phyloP scores from a whole-genome alignment of 2,888 invertebrate genomes.

The Bruchidius siliquastri region DNA sequence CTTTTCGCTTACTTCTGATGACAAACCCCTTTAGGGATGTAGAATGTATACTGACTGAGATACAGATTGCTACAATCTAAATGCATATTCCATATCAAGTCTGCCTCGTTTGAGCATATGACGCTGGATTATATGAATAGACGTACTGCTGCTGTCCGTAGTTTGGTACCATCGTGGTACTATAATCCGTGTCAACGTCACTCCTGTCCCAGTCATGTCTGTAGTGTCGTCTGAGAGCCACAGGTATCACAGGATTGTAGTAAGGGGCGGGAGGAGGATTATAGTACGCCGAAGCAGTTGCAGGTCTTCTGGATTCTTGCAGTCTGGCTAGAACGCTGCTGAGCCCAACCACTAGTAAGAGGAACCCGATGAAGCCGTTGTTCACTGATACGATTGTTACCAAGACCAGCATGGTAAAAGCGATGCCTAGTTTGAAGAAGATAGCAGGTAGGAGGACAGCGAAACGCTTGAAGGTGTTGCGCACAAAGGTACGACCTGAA shows the following conservation, averaged over 20 bases:
- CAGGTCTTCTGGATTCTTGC: slow-evolving; percentile 35
- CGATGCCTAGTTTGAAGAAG: slow-evolving; percentile 72
- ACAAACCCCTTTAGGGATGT: no score
- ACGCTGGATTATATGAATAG: slow-evolving; percentile 5
- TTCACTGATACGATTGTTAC: slow-evolving; percentile 70
- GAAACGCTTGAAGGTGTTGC: slow-evolving; percentile 65
- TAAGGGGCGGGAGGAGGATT: slow-evolving; percentile 20
- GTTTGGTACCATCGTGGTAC: slow-evolving; percentile 1
- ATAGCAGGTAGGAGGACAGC: slow-evolving; percentile 68
- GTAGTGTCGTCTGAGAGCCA: slow-evolving; percentile 9
- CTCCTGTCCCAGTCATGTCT: slow-evolving; percentile 26
- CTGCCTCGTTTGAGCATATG: neutral
- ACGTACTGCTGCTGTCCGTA: slow-evolving; percentile 10
- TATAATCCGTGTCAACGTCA: slow-evolving; percentile 12
- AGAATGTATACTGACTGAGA: no score
- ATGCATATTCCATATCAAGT: neutral
- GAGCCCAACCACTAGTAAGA: slow-evolving; percentile 45
- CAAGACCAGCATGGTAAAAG: slow-evolving; percentile 62
- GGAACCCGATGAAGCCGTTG: slow-evolving; percentile 70
- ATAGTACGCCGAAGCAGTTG: slow-evolving; percentile 26
- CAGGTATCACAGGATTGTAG: slow-evolving; percentile 12
- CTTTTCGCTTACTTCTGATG: no score
- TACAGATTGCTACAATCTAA: no score
- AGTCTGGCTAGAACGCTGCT: slow-evolving; percentile 43
- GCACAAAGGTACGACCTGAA: slow-evolving; percentile 65